A percentile compares a stretch with the other conserved stretches of the same genome.
Conservation (phyloP, 1,140 invertebrate genomes). For the Diprion similis region DNA sequence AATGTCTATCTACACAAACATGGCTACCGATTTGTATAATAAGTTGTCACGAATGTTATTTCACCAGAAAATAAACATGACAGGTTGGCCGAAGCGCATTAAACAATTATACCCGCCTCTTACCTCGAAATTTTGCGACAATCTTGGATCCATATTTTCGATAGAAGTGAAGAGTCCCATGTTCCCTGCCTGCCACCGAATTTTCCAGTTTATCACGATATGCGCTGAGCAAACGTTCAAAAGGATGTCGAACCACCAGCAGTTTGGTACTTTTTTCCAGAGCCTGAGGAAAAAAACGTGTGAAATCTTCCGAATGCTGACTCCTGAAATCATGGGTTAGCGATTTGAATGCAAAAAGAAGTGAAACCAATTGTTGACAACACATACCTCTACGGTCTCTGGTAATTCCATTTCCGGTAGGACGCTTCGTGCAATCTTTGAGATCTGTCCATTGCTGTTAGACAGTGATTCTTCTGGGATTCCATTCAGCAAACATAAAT, state of each 20-base stretch:
- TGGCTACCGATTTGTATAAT: too few relatives aligned
- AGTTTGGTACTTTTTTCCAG: slow-evolving; percentile 49
- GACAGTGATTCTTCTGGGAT: slow-evolving; percentile 47
- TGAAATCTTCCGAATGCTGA: slow-evolving; percentile 10
- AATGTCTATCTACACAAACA: too few relatives aligned
- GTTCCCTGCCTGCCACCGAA: slow-evolving; percentile 55
- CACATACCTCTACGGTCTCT: slow-evolving; percentile 52
- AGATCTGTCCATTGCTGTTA: slow-evolving; percentile 52
- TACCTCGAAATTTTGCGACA: slow-evolving; percentile 61
- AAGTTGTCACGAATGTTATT: too few relatives aligned
- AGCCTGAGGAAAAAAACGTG: slow-evolving; percentile 40
- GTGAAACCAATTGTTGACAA: neutral
- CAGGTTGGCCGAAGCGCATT: slow-evolving; percentile 16
- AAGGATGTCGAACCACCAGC: slow-evolving; percentile 68
- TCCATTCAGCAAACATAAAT: slow-evolving; percentile 55
- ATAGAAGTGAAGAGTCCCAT: slow-evolving; percentile 66
- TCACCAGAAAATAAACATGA: too few relatives aligned
- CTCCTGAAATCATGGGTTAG: neutral
- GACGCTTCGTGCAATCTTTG: slow-evolving; percentile 53
- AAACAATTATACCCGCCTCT: slow-evolving; percentile 34
- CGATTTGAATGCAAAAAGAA: too few relatives aligned
- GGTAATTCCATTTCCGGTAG: slow-evolving; percentile 58
- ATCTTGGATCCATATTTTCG: slow-evolving; percentile 66
- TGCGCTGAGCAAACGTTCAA: slow-evolving; percentile 70
- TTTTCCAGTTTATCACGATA: slow-evolving; percentile 72